Conservation (phyloP, 2,113 vertebrate species). For the Sinocyclocheilus rhinocerous region DNA sequence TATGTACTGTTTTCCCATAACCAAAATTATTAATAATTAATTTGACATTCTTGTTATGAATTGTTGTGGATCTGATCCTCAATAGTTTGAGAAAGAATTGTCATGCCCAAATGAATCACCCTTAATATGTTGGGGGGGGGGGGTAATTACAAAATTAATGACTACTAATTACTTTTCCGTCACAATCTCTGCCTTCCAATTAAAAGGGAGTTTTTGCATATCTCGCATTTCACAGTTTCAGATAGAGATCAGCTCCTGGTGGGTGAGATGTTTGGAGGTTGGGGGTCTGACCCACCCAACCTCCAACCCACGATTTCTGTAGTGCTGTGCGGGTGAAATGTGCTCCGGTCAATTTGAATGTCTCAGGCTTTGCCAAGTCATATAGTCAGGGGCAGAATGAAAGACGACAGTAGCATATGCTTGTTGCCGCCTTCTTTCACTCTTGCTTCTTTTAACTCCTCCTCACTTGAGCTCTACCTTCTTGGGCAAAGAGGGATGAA, state of each 20-base stretch:
- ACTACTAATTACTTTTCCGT: slow-evolving; percentile 6
- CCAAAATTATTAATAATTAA: background rate
- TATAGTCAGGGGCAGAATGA: slow-evolving; percentile 23
- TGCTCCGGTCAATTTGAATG: background rate
- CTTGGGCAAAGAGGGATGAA: slow-evolving; percentile 4
- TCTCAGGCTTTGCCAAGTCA: slow-evolving; percentile 17
- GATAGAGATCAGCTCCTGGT: background rate
- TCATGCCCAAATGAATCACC: slow-evolving; percentile 17
- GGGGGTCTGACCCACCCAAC: background rate
- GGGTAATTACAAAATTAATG: slow-evolving; percentile 8
- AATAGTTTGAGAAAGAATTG: background rate
- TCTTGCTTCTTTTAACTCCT: slow-evolving; percentile 19
- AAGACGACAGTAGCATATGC: slow-evolving; percentile 22
- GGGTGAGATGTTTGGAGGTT: background rate
- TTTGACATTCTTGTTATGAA: background rate
- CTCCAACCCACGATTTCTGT: background rate
- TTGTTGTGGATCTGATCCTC: background rate
- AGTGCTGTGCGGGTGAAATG: background rate
- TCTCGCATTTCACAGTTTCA: background rate
- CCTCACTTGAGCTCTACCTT: slow-evolving; percentile 12
- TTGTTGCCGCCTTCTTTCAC: slow-evolving; percentile 7
- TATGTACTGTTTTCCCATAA: background rate
- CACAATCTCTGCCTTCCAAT: slow-evolving; percentile 22
- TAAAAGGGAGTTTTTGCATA: slow-evolving; percentile 20
- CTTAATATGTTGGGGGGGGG: background rate